These are phyloP conservation scores for Alosa alosa DNA, from an alignment of 2,113 vertebrate genomes.

Conservation along the genomic window DNA sequence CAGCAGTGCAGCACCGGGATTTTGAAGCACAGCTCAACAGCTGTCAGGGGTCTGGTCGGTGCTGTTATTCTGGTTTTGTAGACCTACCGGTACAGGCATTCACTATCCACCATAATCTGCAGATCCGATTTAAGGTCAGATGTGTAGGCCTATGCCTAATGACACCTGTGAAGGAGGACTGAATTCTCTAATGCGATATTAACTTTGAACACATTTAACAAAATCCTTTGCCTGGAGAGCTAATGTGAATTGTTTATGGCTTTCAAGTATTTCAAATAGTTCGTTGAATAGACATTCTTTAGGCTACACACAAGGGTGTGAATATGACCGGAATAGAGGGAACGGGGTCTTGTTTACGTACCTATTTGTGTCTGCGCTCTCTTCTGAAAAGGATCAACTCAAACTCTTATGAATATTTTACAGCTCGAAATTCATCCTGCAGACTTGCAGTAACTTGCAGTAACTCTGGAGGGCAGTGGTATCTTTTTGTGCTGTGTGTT, in stretches of 20 bases:
- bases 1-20: constrained; percentile 11
- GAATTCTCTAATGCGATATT: too few species aligned
- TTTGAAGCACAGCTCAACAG: background rate
- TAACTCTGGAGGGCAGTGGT: constrained; percentile 46
- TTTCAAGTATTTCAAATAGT: too few species aligned
- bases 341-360: background rate
- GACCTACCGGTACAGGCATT: too few species aligned
- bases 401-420: constrained; percentile 26
- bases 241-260: too few species aligned
- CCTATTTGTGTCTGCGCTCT: background rate
- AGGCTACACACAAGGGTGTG: background rate
- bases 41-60: background rate
- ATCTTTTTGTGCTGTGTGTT: background rate
- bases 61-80: background rate
- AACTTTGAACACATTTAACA: too few species aligned
- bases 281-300: too few species aligned
- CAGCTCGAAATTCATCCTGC: background rate
- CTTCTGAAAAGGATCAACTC: constrained; percentile 13
- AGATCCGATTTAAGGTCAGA: background rate
- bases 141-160: too few species aligned
- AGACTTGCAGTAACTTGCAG: background rate
- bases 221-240: too few species aligned
- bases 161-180: too few species aligned
- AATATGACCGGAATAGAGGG: background rate
- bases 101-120: too few species aligned